Evolutionary conservation across 2,888 invertebrate genomes (phyloP), one percentile per base, ranked within the genome.

Genomic region (Sepioteuthis lessoniana): DNA sequence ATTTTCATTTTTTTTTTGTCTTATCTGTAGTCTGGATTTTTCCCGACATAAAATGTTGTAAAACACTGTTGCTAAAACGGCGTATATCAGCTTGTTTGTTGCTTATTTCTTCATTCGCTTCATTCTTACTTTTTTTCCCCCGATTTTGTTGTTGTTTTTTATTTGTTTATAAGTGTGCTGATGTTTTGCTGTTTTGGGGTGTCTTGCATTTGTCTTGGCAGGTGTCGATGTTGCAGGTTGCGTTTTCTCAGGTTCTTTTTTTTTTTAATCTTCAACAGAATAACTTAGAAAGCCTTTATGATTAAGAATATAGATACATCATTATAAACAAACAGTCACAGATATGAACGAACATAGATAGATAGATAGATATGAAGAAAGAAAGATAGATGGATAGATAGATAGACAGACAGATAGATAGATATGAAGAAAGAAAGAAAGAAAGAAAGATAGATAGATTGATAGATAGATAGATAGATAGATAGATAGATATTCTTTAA

Each of bases 151-250:
- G 19, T 60, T 60, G 2, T 31, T 60, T 31, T 10, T 28, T 28
- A 8, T 28, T 60, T 60, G 21, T 60, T 60, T 25, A 8, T 31
- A 60, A 60, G 35, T 35, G n/a, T 35, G 76, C 19, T 3, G 35
- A 76, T 76, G n/a, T 76, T 76, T 76, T 76, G n/a, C n/a, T 76
- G 76, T 76, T 76, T 76, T n/a, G 16, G 76, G 76, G n/a, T 76
- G n/a, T 35, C 76, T 76, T n/a, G n/a, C 76, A 76, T n/a, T 76
- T 76, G 76, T 76, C 76, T 76, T 76, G 76, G 76, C 76, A 76
- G 76, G 76, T 76, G 76, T 76, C 76, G 76, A 35, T 16, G n/a
- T 76, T 76, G n/a, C 76, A 76, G 76, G 76, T 76, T 76, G 76
- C 35, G 76, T 76, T 76, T 76, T 76, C 76, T 76, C 76, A 76